Evolutionary conservation across 2,113 vertebrate species (phyloP).

Genomic region (Steatornis caripensis): DNA sequence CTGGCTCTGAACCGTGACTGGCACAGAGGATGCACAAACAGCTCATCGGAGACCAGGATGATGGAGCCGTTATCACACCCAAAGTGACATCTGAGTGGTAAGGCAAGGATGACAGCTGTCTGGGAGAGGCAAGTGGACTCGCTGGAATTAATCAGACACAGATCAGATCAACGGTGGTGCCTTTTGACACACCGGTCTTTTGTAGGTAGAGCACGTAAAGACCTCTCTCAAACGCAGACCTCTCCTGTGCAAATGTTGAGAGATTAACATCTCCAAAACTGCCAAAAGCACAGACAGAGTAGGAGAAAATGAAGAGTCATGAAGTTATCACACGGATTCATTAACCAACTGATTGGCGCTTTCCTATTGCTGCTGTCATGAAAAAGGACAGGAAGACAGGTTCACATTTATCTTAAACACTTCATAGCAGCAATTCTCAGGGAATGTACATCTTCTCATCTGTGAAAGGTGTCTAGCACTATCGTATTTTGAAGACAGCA

Average conservation of each 20-base stretch:
- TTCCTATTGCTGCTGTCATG: constrained; percentile 42
- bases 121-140: rapidly evolving
- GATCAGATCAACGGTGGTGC: background rate
- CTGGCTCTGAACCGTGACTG: background rate
- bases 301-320: constrained; percentile 46
- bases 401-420: constrained; percentile 52
- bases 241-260: background rate
- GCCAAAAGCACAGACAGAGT: constrained; percentile 5
- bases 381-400: constrained; percentile 44
- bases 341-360: constrained; percentile 48
- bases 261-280: constrained; percentile 54
- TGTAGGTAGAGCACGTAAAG: background rate
- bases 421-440: background rate
- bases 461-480: background rate
- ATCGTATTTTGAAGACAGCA: background rate
- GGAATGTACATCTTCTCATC: background rate
- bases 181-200: background rate
- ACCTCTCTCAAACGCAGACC: background rate
- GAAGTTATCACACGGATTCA: constrained; percentile 48
- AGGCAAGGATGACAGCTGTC: background rate
- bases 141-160: background rate
- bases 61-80: background rate
- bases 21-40: background rate
- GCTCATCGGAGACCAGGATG: background rate
- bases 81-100: background rate